phyloP scores from a whole-genome alignment of 2,797 vertebrate species.

The Picus viridis region DNA sequence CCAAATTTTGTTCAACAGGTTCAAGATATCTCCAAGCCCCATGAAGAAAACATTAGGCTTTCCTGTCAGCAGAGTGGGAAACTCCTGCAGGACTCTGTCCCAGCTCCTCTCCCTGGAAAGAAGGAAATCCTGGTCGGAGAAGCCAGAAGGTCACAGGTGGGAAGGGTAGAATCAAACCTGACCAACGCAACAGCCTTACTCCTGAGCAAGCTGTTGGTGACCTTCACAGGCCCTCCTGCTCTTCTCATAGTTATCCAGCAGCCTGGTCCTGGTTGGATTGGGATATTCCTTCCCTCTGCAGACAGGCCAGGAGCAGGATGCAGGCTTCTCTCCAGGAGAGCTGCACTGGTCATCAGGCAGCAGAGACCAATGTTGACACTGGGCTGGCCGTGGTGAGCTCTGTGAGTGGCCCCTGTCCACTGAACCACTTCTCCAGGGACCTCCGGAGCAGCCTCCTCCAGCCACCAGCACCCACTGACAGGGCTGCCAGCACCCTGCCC shows the following conservation, averaged over 20 bases:
- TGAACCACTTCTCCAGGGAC: conserved; percentile 71
- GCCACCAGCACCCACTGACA: background rate
- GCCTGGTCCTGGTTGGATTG: background rate
- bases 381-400: conserved; percentile 71
- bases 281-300: background rate
- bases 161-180: background rate
- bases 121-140: background rate
- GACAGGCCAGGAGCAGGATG: background rate
- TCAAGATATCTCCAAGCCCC: conserved; percentile 34
- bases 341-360: conserved; percentile 24
- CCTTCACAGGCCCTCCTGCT: conserved; percentile 73
- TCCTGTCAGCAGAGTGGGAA: background rate
- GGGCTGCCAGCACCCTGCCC: background rate
- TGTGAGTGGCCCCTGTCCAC: conserved; percentile 30
- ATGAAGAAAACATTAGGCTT: background rate
- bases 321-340: conserved; percentile 19
- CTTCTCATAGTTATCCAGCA: conserved; percentile 64
- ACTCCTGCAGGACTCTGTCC: background rate
- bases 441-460: conserved; percentile 63
- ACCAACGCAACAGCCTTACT: conserved; percentile 11
- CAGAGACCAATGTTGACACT: conserved; percentile 90
- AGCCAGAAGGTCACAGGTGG: background rate
- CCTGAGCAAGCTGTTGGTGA: conserved; percentile 68
- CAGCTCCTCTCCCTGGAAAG: background rate
- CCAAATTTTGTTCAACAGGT: conserved; percentile 65